Evolutionary conservation across 1,140 invertebrate genomes (phyloP).

Genomic region (Drosophila ficusphila): DNA sequence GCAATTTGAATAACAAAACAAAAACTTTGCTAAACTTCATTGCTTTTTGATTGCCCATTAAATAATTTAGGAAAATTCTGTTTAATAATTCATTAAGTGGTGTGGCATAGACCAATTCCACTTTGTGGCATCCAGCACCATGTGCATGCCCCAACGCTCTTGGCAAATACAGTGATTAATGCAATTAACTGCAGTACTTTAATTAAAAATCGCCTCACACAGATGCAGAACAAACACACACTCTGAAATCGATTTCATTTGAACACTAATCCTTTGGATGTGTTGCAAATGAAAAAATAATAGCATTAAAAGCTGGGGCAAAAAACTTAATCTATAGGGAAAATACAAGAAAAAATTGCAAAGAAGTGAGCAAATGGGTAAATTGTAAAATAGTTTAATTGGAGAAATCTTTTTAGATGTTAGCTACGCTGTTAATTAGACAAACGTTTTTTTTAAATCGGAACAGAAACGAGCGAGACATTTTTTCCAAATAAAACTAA

Average conservation of each 20-base stretch:
- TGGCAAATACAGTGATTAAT: constrained; percentile 63
- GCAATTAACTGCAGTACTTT: constrained; percentile 72
- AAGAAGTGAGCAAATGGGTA: constrained; percentile 2
- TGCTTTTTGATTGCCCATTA: constrained; percentile 36
- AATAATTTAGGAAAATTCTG: constrained; percentile 22
- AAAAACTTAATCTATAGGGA: constrained; percentile 30
- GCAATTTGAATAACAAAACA: not conserved
- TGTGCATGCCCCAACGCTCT: constrained; percentile 18
- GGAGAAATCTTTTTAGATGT: not conserved
- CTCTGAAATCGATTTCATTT: constrained; percentile 53
- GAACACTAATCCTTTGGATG: constrained; percentile 61
- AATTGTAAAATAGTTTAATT: constrained; percentile 5
- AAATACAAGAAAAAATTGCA: constrained; percentile 18
- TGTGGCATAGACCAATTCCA: not conserved
- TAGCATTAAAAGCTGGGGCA: constrained; percentile 50
- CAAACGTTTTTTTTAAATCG: too few relatives aligned
- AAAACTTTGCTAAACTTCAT: constrained; percentile 14
- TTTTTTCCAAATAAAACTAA: not conserved
- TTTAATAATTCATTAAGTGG: constrained; percentile 25
- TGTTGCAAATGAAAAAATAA: constrained; percentile 73
- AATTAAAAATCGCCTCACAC: constrained; percentile 59
- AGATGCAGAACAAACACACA: constrained; percentile 19
- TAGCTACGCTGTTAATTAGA: not conserved
- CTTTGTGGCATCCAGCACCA: not conserved
- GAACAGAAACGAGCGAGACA: too few relatives aligned